These are phyloP conservation scores for Xanthorhoe spadicearia DNA, from an alignment of 2,888 invertebrate genomes.

Conservation along the genomic window DNA sequence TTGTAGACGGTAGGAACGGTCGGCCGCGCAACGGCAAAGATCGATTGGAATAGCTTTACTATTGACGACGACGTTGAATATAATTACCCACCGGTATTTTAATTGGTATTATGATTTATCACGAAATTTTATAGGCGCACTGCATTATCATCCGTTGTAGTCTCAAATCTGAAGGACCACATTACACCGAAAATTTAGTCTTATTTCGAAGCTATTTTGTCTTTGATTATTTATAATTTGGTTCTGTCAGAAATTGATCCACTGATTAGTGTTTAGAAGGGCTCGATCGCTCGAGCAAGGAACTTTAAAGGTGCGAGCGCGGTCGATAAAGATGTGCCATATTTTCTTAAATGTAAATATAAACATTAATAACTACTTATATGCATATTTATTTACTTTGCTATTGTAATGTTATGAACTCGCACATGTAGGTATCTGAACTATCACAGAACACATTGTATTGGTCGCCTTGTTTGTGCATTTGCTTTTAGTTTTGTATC, in stretches of 20 bases:
- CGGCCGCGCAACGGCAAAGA: conserved; percentile 69
- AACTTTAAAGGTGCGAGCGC: conserved; percentile 61
- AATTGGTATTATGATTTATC: conserved; percentile 79
- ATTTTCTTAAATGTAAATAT: conserved; percentile 84
- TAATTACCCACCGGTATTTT: conserved; percentile 84
- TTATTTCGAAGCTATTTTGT: conserved; percentile 6
- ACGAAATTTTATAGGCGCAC: conserved; percentile 72
- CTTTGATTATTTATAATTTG: conserved; percentile 24
- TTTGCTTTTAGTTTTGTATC: conserved; percentile 78
- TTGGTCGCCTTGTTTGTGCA: conserved; percentile 78
- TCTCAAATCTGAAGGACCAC: conserved; percentile 33
- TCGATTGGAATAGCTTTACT: conserved; percentile 65
- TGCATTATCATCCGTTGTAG: conserved; percentile 55
- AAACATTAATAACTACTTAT: conserved; percentile 77
- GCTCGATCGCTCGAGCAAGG: conserved; percentile 62
- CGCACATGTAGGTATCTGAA: conserved; percentile 62
- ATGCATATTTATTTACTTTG: conserved; percentile 81
- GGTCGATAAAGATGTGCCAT: conserved; percentile 83
- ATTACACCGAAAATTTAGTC: conserved; percentile 24
- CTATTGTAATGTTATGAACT: conserved; percentile 59
- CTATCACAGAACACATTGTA: conserved; percentile 71
- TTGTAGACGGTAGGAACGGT: conserved; percentile 56
- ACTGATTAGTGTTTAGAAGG: conserved; percentile 62
- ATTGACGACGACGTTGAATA: conserved; percentile 68
- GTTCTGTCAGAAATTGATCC: conserved; percentile 33